These are phyloP conservation scores for Neogobius melanostomus DNA, from an alignment of 2,113 vertebrate genomes.

Conservation along the genomic window DNA sequence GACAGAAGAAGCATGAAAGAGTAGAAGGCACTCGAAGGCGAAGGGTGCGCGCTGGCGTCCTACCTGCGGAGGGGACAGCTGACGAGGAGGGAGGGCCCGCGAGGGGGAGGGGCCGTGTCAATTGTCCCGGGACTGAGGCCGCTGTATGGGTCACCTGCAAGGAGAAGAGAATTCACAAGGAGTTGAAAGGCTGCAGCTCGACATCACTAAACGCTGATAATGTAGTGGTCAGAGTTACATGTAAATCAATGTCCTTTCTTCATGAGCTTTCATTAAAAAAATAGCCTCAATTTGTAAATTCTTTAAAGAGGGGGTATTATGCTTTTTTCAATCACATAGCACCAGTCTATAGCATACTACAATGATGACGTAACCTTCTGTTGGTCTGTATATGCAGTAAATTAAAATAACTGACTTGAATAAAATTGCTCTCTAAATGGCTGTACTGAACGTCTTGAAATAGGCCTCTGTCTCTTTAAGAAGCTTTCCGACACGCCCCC, in stretches of 20 bases:
- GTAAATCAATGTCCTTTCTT: not conserved
- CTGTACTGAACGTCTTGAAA: no score
- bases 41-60: not conserved
- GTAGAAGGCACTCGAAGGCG: not conserved
- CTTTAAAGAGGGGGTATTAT: no score
- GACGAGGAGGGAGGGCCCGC: slow-evolving; percentile 41
- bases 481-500: no score
- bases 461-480: no score
- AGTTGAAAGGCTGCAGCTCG: not conserved
- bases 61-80: slow-evolving; percentile 57
- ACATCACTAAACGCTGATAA: not conserved
- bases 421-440: no score
- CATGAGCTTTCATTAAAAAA: not conserved
- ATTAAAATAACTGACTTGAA: no score
- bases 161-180: not conserved
- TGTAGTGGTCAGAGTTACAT: not conserved
- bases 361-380: no score
- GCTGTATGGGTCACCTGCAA: slow-evolving; percentile 30
- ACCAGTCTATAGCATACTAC: no score
- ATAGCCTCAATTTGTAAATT: not conserved
- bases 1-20: not conserved
- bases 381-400: no score
- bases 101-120: slow-evolving; percentile 21
- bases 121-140: slow-evolving; percentile 45
- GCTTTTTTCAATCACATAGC: no score